A percentile compares a stretch with the other conserved stretches of the same genome.
These are phyloP conservation scores for Limnephilus rhombicus DNA, from an alignment of 2,888 invertebrate genomes.

Conservation along the genomic window DNA sequence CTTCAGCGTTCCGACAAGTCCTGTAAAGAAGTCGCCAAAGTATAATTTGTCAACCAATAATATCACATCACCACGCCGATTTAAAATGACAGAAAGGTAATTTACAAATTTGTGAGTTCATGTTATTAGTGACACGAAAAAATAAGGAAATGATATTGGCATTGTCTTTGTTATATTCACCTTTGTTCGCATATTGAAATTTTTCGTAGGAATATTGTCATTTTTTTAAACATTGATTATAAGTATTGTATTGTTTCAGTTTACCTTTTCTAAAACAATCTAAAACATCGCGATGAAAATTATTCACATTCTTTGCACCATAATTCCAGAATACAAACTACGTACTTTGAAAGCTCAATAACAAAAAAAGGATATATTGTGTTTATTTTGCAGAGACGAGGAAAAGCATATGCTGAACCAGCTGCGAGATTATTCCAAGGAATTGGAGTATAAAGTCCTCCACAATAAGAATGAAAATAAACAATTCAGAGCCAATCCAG, in stretches of 20 bases:
- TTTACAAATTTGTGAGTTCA: neutral
- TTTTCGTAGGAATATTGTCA: neutral
- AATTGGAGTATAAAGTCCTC: constrained; percentile 52
- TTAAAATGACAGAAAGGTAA: constrained; percentile 84
- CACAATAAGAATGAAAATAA: constrained; percentile 73
- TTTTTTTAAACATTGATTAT: neutral
- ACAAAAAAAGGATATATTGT: neutral
- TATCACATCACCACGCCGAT: constrained; percentile 82
- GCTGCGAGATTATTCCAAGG: constrained; percentile 68
- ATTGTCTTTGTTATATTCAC: neutral
- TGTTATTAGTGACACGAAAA: no score
- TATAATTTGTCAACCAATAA: constrained; percentile 69
- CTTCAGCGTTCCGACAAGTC: constrained; percentile 80
- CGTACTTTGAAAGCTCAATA: neutral
- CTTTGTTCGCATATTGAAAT: neutral
- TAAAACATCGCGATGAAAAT: neutral
- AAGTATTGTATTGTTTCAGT: neutral
- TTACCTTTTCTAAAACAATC: neutral
- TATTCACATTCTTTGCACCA: neutral
- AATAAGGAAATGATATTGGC: neutral
- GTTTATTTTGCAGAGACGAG: constrained; percentile 77
- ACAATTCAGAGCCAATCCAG: constrained; percentile 79
- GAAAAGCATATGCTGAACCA: constrained; percentile 79
- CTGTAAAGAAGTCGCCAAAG: constrained; percentile 72
- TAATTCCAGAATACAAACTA: neutral